Evolutionary conservation across 2,113 vertebrate genomes (phyloP).

Genomic region (Spermophilus dauricus): DNA sequence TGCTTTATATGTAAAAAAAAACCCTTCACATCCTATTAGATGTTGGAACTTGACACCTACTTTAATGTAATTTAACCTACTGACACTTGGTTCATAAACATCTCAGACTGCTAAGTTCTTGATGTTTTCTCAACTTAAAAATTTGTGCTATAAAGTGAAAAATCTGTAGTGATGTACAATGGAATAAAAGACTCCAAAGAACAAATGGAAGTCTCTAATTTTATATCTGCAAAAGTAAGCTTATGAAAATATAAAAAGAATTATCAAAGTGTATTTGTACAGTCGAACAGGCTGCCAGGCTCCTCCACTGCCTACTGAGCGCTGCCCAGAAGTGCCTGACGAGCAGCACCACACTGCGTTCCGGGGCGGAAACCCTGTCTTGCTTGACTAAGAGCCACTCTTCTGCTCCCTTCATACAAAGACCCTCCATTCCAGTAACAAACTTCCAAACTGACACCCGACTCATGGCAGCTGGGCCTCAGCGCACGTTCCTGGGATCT

Average conservation of each 20-base stretch:
- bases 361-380: neutral
- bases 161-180: slow-evolving; percentile 72
- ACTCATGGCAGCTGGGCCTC: neutral
- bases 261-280: slow-evolving; percentile 78
- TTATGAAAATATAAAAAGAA: slow-evolving; percentile 88
- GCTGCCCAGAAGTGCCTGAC: slow-evolving; percentile 62
- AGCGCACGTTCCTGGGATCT: neutral
- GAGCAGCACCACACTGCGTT: slow-evolving; percentile 41
- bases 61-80: slow-evolving; percentile 37
- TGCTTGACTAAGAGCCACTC: neutral
- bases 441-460: slow-evolving; percentile 42
- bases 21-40: slow-evolving; percentile 76
- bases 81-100: slow-evolving; percentile 24
- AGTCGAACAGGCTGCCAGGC: slow-evolving; percentile 77
- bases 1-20: slow-evolving; percentile 79
- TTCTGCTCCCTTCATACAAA: slow-evolving; percentile 48
- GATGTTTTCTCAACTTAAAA: slow-evolving; percentile 43
- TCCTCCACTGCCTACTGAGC: slow-evolving; percentile 60
- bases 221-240: slow-evolving; percentile 82
- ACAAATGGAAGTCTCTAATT: slow-evolving; percentile 65
- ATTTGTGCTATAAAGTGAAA: slow-evolving; percentile 75
- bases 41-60: slow-evolving; percentile 77
- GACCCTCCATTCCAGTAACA: slow-evolving; percentile 14
- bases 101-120: slow-evolving; percentile 63
- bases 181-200: slow-evolving; percentile 73